Base-by-base conservation (phyloP, 2,797 vertebrate species). In the Thripadectes ignobilis region DNA sequence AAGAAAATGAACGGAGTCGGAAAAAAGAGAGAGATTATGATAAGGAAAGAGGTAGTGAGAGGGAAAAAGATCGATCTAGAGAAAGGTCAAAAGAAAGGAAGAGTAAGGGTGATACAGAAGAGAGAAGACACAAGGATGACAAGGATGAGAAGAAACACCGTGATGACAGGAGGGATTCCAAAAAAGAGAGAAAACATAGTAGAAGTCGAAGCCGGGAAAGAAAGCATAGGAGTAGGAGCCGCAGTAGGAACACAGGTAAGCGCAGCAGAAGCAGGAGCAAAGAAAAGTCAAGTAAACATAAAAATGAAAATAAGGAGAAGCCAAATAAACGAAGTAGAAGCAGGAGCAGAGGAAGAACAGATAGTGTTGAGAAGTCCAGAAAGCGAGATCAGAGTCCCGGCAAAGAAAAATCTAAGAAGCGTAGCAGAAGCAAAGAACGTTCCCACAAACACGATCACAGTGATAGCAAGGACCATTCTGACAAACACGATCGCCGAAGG, bases 1-100 rank as follows among this genome's bases (percentile, higher is more conserved):
- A 98, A 90, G 99, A 99, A 92, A 99, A 99, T 88, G 99, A 99
- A 77, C 98, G 98, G 63, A 98, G 98, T 68, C 98, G 98, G 91
- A 98, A 97, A 95, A 99, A 99, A 96, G 99, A 99, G 58, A 98
- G 99, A 67, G 99, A 99, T 76, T 98, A 98, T 55, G 98, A 99
- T 77, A 99, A 99, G 94, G 99, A 99, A 39, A 98, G 98, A 96
- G 98, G 97, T 15, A 93, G 92, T 2, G 99, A 99, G 85, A 96
- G 98, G 81, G 98, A 98, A 51, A 98, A 97, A 82, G 98, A 98
- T 72, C 94, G 98, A 18, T 98, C 98, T 32, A 98, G 98, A 94
- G 97, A 82, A 96, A 98, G 66, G 96, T 99, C 95, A 78, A 98
- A 97, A 98, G 99, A 98, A 97, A 98, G 97, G 98, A 99, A 23